Percentiles rank a stretch among this genome's conserved stretches.
These are phyloP conservation scores for Montipora foliosa DNA, from an alignment of 64 coral and sea anemone genomes.

Conservation along the genomic window DNA sequence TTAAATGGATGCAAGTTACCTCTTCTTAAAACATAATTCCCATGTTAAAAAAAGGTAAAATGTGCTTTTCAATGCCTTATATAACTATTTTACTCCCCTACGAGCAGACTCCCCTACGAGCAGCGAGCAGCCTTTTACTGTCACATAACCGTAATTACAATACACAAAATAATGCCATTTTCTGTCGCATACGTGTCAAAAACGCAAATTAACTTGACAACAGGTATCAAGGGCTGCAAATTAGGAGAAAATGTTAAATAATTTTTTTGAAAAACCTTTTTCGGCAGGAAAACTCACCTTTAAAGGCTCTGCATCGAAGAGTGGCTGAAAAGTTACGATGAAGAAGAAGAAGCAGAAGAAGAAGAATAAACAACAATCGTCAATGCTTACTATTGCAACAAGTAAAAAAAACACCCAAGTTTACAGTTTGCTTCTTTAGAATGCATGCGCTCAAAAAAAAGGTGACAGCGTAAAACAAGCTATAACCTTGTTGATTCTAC, in stretches of 20 bases:
- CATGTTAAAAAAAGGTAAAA: too few species aligned
- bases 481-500: too few species aligned
- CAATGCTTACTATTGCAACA: too few species aligned
- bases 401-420: neutral
- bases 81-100: too few species aligned
- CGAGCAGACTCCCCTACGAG: too few species aligned
- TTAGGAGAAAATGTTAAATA: too few species aligned
- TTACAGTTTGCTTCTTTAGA: constrained; percentile 12
- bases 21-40: neutral
- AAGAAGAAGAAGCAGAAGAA: neutral
- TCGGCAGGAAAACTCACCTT: constrained; percentile 38
- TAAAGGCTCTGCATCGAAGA: constrained; percentile 73
- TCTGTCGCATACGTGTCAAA: too few species aligned
- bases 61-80: too few species aligned
- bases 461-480: neutral
- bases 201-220: neutral
- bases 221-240: neutral
- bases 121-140: too few species aligned
- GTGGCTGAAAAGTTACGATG: constrained; percentile 49
- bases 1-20: neutral
- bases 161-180: too few species aligned
- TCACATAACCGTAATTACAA: too few species aligned
- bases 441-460: neutral
- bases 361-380: too few species aligned
- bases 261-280: neutral